Evolutionary conservation across 1,140 invertebrate species (phyloP).

Genomic region (Anoplophora glabripennis): DNA sequence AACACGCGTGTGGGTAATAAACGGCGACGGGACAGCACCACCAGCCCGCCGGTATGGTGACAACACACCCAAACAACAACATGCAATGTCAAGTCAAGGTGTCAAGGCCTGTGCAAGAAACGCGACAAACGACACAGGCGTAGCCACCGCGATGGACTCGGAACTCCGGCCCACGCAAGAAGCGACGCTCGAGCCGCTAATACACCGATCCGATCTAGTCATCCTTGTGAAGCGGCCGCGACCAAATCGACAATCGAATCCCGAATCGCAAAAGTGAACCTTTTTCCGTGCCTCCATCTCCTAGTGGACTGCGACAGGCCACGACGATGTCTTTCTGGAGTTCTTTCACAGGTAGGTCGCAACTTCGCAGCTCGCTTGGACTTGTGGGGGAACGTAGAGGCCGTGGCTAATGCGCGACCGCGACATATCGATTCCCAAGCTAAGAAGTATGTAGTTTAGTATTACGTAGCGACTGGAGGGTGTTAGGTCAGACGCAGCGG

Average conservation of each 20-base stretch:
- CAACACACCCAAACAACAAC: too few relatives aligned
- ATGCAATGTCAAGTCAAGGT: slow-evolving; percentile 10
- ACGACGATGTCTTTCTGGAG: slow-evolving; percentile 24
- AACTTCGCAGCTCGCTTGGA: too few relatives aligned
- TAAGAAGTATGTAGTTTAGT: neutral
- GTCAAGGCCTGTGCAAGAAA: neutral
- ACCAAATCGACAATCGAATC: neutral
- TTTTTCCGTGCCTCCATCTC: neutral
- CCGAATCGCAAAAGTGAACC: neutral
- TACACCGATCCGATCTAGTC: slow-evolving; percentile 3
- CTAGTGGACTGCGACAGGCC: neutral
- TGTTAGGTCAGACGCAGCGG: slow-evolving; percentile 1
- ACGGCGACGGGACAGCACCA: too few relatives aligned
- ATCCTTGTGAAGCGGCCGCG: slow-evolving; percentile 3
- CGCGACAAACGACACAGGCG: slow-evolving; percentile 1
- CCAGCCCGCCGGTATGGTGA: too few relatives aligned
- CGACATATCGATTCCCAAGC: slow-evolving; percentile 3
- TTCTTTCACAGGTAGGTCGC: slow-evolving; percentile 22
- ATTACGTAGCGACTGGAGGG: too few relatives aligned
- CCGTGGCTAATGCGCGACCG: neutral
- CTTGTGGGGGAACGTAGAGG: too few relatives aligned
- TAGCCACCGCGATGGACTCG: neutral
- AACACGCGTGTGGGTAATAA: too few relatives aligned
- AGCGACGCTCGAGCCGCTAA: neutral
- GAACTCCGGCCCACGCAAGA: neutral